Evolutionary conservation across 2,797 vertebrate species (phyloP), one percentile per base, ranked within the genome.

Genomic region (Taenioides sp.): DNA sequence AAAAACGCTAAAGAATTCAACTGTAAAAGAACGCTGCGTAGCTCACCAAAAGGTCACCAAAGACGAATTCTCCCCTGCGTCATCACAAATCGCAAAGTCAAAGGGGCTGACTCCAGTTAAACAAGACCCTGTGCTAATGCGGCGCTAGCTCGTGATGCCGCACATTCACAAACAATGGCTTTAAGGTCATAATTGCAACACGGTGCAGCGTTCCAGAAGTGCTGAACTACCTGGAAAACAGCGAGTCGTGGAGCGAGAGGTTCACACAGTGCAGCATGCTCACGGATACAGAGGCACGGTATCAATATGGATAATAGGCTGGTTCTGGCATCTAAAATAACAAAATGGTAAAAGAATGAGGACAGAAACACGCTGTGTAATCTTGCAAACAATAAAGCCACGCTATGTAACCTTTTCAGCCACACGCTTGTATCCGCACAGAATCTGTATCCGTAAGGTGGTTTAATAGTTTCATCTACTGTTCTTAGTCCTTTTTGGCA

Each of bases 11-110:
- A 40, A 25, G 61, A 47, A 47, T 47, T 47, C 43, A 47, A 47
- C 43, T 47, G 43, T 16, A 65, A 61, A 57, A 20, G 65, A 68
- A 64, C 34, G 34, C 34, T 74, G 52, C 61, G 57, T 62, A 7
- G 20, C 31, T 70, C 62, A 66, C 9, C 73, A 65, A 80, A 80
- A 77, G 65, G 68, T 71, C 63, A 72, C 37, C 76, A 72, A 27
- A 72, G 71, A 82, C 64, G 67, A 75, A 78, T 72, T 70, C 18
- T 4, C 23, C 5, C 52, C 22, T 20, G n/a, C 55, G 70, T 73
- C 55, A 73, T 49, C 27, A 69, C 70, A 78, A 61, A 78, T 66
- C 52, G 22, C 40, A 70, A 34, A 54, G 70, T 68, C 68, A 67
- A 25, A 70, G 28, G 28, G 61, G 59, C 1, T 37, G 62, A 37